Evolutionary conservation across 2,113 vertebrate genomes (phyloP), one percentile per base, ranked within the genome.

Genomic region (Pterocles burchelli): DNA sequence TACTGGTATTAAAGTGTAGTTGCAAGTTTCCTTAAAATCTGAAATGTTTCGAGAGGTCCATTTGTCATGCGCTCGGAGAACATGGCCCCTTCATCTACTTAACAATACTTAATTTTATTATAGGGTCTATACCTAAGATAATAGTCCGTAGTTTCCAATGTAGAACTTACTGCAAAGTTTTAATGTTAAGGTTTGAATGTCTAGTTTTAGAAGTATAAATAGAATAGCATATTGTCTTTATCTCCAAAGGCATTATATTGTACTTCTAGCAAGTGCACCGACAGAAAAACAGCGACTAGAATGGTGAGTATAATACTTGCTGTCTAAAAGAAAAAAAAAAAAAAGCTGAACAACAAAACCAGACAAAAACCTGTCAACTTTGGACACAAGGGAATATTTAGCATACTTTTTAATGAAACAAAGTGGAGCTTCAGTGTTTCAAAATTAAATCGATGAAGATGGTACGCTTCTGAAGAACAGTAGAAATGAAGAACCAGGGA

Each of bases 241-340:
- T 98, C 97, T 99, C 98, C 98, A 97, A 99, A 99, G 99, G 98
- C 98, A 99, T 99, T 99, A 98, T 98, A 98, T 99, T 98, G 97
- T 99, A 97, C 98, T 99, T 97, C 98, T 99, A 97, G 98, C 98
- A 97, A 98, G 98, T 6, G 99, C 98, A 81, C 97, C 98, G 77
- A 98, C 98, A 92, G 98, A 99, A 98, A 98, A 99, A 93, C 98
- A 99, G 97, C 98, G 98, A 93, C 98, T 98, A 72, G 98, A 99
- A 96, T 99, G 99, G 98, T 99, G 97, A 99, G 99, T 99, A 97
- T 45, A 75, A 94, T 88, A 82, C 85, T 82, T 49, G 71, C 75
- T 88, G 20, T 59, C 71, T 31, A 18, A 73, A 86, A 90, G 66
- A 93, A 86, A 90, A 62, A 8, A 10, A 46, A 59, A 46, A 63